phyloP scores from a whole-genome alignment of 2,797 vertebrate species.

The Chloroceryle amazona region DNA sequence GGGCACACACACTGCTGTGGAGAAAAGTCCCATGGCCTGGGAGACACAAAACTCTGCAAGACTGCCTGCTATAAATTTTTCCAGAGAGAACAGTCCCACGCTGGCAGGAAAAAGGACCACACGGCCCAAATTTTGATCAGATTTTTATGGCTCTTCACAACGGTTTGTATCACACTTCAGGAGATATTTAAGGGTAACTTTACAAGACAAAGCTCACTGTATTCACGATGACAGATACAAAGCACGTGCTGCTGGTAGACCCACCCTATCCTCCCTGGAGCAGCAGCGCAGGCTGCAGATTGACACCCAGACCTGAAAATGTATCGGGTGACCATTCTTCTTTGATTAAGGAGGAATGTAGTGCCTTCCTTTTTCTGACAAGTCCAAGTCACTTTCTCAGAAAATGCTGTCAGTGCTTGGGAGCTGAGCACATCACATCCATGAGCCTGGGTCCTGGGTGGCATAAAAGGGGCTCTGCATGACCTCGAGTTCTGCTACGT shows the following conservation, averaged over 20 bases:
- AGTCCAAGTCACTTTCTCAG: rapidly evolving
- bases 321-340: rapidly evolving
- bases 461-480: not conserved
- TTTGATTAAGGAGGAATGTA: not conserved
- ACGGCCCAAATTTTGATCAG: not conserved
- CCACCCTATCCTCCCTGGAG: not conserved
- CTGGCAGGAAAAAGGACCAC: not conserved
- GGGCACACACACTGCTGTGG: not conserved
- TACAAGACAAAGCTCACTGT: rapidly evolving
- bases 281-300: not conserved
- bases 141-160: not conserved
- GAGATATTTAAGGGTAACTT: not conserved
- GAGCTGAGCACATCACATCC: not conserved
- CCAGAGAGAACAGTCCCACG: not conserved
- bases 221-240: rapidly evolving
- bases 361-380: not conserved
- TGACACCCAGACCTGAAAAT: not conserved
- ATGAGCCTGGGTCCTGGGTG: not conserved
- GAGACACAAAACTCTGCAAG: not conserved
- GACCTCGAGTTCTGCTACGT: not conserved
- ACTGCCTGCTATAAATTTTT: rapidly evolving
- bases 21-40: not conserved
- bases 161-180: rapidly evolving
- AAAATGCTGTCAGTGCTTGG: not conserved
- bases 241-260: not conserved